These are phyloP conservation scores for Lissocephala sabroskyi DNA, from an alignment of 2,888 invertebrate genomes.

Conservation along the genomic window DNA sequence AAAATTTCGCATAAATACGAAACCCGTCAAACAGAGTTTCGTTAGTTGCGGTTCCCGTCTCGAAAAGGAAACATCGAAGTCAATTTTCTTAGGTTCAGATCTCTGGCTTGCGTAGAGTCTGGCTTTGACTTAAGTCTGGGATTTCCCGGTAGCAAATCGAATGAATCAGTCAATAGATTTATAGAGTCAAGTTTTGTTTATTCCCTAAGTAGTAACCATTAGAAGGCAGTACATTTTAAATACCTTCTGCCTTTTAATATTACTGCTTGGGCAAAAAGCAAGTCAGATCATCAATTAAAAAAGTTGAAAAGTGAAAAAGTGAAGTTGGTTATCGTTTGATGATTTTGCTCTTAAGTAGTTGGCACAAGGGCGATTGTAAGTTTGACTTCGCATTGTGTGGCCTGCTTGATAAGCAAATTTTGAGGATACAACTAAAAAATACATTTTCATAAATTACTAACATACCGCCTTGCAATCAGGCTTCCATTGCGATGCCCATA, in stretches of 20 bases:
- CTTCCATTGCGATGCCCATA: not conserved
- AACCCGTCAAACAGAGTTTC: no score
- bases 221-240: conserved; percentile 29
- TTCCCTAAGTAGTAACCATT: conserved; percentile 43
- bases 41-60: no score
- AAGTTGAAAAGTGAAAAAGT: conserved; percentile 2
- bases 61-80: no score
- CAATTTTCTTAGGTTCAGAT: no score
- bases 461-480: no score
- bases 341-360: conserved; percentile 35
- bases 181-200: conserved; percentile 1
- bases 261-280: conserved; percentile 42
- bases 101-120: no score
- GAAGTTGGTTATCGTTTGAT: no score
- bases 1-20: no score
- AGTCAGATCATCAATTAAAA: not conserved
- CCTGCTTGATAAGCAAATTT: conserved; percentile 33
- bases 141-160: no score
- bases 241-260: conserved; percentile 34
- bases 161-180: no score
- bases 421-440: not conserved
- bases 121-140: no score
- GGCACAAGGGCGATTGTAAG: conserved; percentile 33
- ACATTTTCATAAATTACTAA: no score
- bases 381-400: conserved; percentile 28